Base-by-base conservation (phyloP, 2,888 invertebrate genomes). In the Chalcis sispes region DNA sequence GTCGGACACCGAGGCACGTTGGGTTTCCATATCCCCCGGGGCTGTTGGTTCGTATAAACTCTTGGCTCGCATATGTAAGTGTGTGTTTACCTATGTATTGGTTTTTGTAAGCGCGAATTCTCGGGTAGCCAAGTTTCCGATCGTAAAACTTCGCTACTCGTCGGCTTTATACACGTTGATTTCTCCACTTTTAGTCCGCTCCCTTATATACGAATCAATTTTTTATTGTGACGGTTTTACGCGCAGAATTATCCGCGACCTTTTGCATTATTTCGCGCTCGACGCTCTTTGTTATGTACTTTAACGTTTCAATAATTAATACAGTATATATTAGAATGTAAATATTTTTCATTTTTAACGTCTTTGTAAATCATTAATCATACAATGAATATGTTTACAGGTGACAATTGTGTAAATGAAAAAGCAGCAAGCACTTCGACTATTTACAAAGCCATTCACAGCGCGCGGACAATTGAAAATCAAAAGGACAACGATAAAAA, bases 1-100 rank as follows among this genome's bases (percentile, higher is more conserved):
- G 87, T 79, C 80, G 52, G 81, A 85, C 87, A 80, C 72, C 73
- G 73, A 79, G 72, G 82, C 82, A 83, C 73, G 82, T 79, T 82
- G 82, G 86, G 85, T 80, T 77, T 13, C 75, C 20, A 5, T 10
- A 29, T 69, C 72, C 72, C 72, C 64, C 40, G 75, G 72, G 72
- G 52, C 75, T 64, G 42, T 27, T 20, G n/a, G 36, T 29, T 1
- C 36, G 0, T 42, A 36, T 29, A 40, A n/a, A 13, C 48, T 32
- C 20, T 27, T 42, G 7, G 5, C 29, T 25, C 20, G 40, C 42
- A 5, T 0, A 25, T 25, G 59, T 32, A 29, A 8, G 20, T n/a
- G 65, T 52, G 46, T 18, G 4, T 64, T 42, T 48, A 58, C 36
- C 36, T 36, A 36, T n/a, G n/a, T n/a, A n/a, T n/a, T 42, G 2